Evolutionary conservation across 2,888 invertebrate species (phyloP).

Genomic region (Tenthredo livida): DNA sequence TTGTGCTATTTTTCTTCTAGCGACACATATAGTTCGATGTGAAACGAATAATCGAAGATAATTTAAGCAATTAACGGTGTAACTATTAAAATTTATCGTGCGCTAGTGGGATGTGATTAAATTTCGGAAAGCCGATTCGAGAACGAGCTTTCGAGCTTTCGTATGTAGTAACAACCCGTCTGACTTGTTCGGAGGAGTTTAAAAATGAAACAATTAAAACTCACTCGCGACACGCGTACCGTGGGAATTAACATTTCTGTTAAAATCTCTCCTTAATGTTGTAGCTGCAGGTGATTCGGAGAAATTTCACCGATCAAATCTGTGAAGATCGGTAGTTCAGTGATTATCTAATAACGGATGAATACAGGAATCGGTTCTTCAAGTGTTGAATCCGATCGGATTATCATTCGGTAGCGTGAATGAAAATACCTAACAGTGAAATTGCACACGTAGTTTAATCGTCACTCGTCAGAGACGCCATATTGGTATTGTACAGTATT

Average conservation of each 20-base stretch:
- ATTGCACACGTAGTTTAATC: background rate
- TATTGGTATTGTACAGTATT: slow-evolving; percentile 21
- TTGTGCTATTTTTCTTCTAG: too few species aligned
- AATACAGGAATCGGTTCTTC: too few species aligned
- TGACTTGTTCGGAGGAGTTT: background rate
- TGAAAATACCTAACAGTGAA: slow-evolving; percentile 3
- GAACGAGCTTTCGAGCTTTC: background rate
- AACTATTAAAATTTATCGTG: background rate
- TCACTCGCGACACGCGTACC: background rate
- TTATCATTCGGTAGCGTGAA: background rate
- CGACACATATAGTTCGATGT: background rate
- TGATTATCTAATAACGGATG: background rate
- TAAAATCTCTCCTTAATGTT: background rate
- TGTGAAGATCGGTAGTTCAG: background rate
- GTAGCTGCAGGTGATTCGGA: background rate
- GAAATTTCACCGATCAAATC: background rate
- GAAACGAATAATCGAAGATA: background rate
- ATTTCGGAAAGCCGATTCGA: background rate
- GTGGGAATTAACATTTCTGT: slow-evolving; percentile 10
- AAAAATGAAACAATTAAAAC: slow-evolving; percentile 24
- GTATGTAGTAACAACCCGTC: slow-evolving; percentile 21
- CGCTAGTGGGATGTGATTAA: background rate
- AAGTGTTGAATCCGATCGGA: background rate
- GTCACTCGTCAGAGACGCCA: background rate
- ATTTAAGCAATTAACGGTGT: background rate